Base-by-base conservation (phyloP, 92 coral and sea anemone species). In the Ricordea florida region DNA sequence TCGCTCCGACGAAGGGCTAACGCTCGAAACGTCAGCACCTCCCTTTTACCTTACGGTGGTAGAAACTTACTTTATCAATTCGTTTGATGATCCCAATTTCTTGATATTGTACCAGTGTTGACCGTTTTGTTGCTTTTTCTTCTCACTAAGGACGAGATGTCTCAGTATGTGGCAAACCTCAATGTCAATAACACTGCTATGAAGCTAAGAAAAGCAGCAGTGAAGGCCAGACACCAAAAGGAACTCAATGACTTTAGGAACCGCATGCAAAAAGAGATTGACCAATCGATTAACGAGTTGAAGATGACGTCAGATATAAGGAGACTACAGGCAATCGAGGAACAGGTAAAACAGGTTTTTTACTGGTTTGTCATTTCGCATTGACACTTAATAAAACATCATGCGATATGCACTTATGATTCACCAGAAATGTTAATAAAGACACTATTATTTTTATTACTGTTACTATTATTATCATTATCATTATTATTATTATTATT, bases 201-300 rank as follows among this genome's bases (percentile, higher is more conserved):
- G 76, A 84, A 90, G 43, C 84, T 96, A 40, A 87, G 99, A 15
- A 92, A 76, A 69, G 91, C 99, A 16, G 97, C 97, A 10, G 38
- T 92, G 67, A 96, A 92, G 59, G 99, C 96, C 15, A 82, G 91
- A 69, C 99, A 96, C 34, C 82, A 96, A 27, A 61, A 87, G 37
- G 91, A 92, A 23, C 67, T 89, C 70, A 66, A 72, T 4, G 81
- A 85, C 10, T 66, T 89, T 67, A 72, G 75, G 51, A 80, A 49
- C 40, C 78, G 85, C 35, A 86, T 96, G 72, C 97, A 92, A 47
- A 88, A 78, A 66, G 96, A 96, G 63, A 92, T 92, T 20, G 97
- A 92, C 49, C 99, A 96, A 66, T 89, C 99, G 11, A 59, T 96
- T 24, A 92, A 87, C 65, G 96, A 96, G 62, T 79, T 96, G 43